Evolutionary conservation across 2,113 vertebrate species (phyloP), one percentile per base, ranked within the genome.

Genomic region (Epinephelus fuscoguttatus): DNA sequence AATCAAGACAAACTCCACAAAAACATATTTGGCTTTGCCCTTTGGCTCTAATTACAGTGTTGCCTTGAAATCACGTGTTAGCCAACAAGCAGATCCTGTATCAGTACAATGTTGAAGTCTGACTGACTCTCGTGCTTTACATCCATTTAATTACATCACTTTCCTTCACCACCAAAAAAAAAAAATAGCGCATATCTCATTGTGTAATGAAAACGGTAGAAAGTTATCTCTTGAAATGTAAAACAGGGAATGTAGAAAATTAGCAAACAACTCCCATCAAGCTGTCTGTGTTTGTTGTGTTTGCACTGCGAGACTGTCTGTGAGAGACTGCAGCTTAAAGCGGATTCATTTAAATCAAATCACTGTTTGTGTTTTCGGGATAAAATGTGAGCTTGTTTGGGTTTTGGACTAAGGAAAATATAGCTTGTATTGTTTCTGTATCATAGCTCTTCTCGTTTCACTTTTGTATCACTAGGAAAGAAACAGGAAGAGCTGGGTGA

Each of bases 201-300:
- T 49, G 49, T 33, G 55, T 71, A 49, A 82, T 75, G 37, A 74
- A 45, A 63, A 62, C 45, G 67, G 63, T 12, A 21, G 14, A 66
- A 61, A 42, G 53, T 61, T 56, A 73, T 78, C 53, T 57, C 62
- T 10, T 62, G 10, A 61, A 79, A 72, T 33, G 37, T 42, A 47
- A 77, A 75, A 63, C 21, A 33, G 53, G 55, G 21, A 69, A 61
- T 15, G 75, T 25, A 60, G 52, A 23, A 77, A 82, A 60, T 82
- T 52, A 62, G 70, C 62, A 63, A 71, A 80, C 75, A 77, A 15
- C 61, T 82, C 70, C 50, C 72, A 77, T 61, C 56, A 55, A 67
- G 77, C 78, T 74, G 70, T 42, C 55, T 80, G 45, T 25, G 25
- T 85, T 71, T 83, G 76, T 37, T 78, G 40, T 80, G 40, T 80